These are phyloP conservation scores for Bombus pyrosoma DNA, from an alignment of 1,140 invertebrate species.

Conservation along the genomic window DNA sequence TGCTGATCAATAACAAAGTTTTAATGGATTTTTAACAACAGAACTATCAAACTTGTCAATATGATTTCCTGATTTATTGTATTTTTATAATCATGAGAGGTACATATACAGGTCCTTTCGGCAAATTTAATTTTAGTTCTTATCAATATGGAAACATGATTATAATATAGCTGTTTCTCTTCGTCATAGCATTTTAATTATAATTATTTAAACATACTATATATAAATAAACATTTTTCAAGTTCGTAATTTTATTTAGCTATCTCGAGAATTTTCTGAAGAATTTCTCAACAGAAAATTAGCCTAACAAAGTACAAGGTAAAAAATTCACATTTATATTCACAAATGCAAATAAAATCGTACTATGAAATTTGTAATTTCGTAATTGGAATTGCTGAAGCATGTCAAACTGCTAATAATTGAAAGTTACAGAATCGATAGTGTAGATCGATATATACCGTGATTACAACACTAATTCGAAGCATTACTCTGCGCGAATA, in stretches of 20 bases:
- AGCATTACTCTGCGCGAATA: background rate
- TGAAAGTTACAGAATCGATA: background rate
- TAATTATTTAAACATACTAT: too few relatives aligned
- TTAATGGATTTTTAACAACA: background rate
- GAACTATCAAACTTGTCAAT: background rate
- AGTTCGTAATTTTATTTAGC: too few relatives aligned
- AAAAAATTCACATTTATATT: background rate
- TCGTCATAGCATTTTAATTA: too few relatives aligned
- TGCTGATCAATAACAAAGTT: background rate
- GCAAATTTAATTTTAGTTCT: too few relatives aligned
- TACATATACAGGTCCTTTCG: too few relatives aligned
- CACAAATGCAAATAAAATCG: background rate
- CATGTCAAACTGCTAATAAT: background rate
- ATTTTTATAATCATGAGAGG: background rate
- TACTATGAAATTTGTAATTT: background rate
- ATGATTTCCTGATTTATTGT: background rate
- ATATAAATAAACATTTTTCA: too few relatives aligned
- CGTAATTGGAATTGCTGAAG: background rate
- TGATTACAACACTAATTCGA: conserved; percentile 2
- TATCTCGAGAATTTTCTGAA: too few relatives aligned
- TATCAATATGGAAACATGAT: too few relatives aligned
- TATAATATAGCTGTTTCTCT: too few relatives aligned
- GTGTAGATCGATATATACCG: background rate
- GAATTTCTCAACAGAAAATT: background rate
- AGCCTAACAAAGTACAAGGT: background rate